Percentiles rank a stretch among this genome's conserved stretches.
Conservation (phyloP, 2,113 vertebrate species). For the Corydoras maculifer region DNA sequence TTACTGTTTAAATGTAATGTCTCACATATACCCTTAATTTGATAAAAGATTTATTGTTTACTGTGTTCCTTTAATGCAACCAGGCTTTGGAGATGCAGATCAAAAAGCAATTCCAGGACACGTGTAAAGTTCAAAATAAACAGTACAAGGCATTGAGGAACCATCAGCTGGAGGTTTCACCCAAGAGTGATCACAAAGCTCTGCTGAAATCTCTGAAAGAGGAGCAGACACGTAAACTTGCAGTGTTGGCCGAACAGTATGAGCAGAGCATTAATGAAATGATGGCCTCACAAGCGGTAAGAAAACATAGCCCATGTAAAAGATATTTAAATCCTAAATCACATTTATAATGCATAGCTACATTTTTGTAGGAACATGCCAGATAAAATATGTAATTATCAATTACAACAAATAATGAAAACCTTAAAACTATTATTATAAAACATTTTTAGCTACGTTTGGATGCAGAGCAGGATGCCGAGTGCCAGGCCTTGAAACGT, state of each 20-base stretch:
- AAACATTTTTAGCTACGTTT: slow-evolving; percentile 76
- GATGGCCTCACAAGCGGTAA: slow-evolving; percentile 97
- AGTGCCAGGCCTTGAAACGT: slow-evolving; percentile 95
- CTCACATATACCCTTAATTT: no score
- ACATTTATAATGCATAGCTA: no score
- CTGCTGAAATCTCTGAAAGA: slow-evolving; percentile 97
- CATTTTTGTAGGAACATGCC: no score
- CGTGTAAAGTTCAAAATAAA: slow-evolving; percentile 98
- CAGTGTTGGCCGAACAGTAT: slow-evolving; percentile 95
- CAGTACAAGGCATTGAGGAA: slow-evolving; percentile 99
- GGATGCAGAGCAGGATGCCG: slow-evolving; percentile 95
- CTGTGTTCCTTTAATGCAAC: neutral
- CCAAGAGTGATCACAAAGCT: slow-evolving; percentile 97
- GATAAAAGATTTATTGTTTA: neutral
- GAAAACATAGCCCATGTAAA: neutral
- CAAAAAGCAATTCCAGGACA: slow-evolving; percentile 99
- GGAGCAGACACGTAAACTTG: slow-evolving; percentile 96
- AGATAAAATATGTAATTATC: no score
- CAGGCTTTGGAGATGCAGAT: slow-evolving; percentile 98
- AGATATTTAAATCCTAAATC: no score
- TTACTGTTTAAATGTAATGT: no score
- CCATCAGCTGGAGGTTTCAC: slow-evolving; percentile 97
- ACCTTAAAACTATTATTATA: neutral
- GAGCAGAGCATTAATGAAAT: slow-evolving; percentile 99
- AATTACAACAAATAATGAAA: no score